A percentile compares a stretch with the other conserved stretches of the same genome.
Evolutionary conservation across 2,797 vertebrate species (phyloP).

Genomic region (Oreochromis grahami): DNA sequence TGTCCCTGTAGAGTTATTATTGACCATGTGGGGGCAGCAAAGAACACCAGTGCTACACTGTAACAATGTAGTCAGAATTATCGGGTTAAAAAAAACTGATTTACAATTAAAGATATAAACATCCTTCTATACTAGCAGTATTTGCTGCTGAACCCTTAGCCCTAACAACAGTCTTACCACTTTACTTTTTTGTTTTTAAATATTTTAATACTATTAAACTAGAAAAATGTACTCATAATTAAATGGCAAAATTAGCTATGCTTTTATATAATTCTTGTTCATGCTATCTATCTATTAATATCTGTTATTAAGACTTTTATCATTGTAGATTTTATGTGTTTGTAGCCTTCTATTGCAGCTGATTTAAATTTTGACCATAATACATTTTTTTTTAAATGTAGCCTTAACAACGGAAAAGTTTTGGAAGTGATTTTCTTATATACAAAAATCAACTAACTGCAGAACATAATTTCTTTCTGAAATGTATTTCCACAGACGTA

Average conservation of each 20-base stretch:
- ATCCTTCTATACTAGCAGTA: not conserved
- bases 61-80: not conserved
- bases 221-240: not conserved
- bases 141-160: not conserved
- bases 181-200: not conserved
- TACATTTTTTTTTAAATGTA: not conserved
- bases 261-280: not conserved
- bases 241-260: not conserved
- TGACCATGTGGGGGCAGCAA: constrained; percentile 63
- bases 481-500: not conserved
- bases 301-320: not conserved
- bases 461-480: not conserved
- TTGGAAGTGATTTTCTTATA: not conserved
- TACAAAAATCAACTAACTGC: not conserved
- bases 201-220: not conserved
- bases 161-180: not conserved
- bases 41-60: constrained; percentile 7
- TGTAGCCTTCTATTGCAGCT: not conserved
- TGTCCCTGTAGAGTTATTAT: not conserved
- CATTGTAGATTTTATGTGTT: not conserved
- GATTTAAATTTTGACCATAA: not conserved
- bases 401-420: not conserved
- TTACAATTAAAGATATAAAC: not conserved
- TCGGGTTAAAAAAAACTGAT: not conserved
- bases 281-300: not conserved